Base-by-base conservation (phyloP, 2,797 vertebrate genomes). In the Micrastur ruficollis region DNA sequence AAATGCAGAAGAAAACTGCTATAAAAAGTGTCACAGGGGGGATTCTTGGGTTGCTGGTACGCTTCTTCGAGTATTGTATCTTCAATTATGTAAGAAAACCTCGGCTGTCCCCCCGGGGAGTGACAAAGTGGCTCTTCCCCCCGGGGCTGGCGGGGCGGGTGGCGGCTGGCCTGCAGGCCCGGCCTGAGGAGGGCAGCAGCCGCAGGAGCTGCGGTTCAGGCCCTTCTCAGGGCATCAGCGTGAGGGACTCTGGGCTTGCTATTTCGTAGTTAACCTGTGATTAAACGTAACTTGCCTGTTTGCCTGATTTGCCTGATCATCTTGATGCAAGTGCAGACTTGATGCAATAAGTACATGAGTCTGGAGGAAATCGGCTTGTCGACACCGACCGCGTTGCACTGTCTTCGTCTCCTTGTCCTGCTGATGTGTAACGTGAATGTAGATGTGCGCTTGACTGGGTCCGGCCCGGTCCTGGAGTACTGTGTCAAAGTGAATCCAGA, bases 371-470 rank as follows among this genome's bases (percentile, higher is more conserved):
- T 12, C 3, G 0, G 59, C 32, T 17, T 5, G 5, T 10, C 38
- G 65, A n/a, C 16, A 2, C 7, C 4, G 3, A 0, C 18, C 29
- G 12, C 11, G 68, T 5, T 10, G 34, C 4, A 1, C 38, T 5
- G 59, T 1, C 15, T 31, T 47, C 73, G 5, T 44, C 44, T 25
- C 27, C 29, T 62, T 6, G 23, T 15, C 47, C 36, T 19, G 49
- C 55, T 2, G 8, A 27, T 58, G 52, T 14, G 2, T 52, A 32
- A 67, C 9, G 0, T 20, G 38, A 4, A 11, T 26, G 19, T 21
- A 5, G 6, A 5, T 1, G 29, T 14, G 46, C 0, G 26, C 49
- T 11, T 13, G 26, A 3, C 1, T 6, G 44, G 19, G 50, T 13
- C 1, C 2, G 19, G 50, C 15, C 1, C 1, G 20, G 14, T 19